Evolutionary conservation across 2,888 invertebrate genomes (phyloP).

Genomic region (Antitype chi): DNA sequence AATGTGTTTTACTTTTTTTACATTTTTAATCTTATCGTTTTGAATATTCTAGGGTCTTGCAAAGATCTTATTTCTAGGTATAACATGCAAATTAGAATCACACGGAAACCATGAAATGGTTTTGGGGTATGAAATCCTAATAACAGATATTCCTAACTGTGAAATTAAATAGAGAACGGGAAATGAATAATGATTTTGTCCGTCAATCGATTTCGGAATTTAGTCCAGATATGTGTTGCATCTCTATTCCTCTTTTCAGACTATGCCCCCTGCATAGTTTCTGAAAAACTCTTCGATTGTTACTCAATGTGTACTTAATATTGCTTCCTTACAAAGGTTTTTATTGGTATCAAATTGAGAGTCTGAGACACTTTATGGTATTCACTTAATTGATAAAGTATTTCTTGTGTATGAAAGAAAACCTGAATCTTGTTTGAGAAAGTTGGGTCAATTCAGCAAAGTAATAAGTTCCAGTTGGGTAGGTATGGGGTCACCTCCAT

Average conservation of each 20-base stretch:
- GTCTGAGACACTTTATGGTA: not conserved
- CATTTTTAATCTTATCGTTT: not conserved
- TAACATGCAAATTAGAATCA: constrained; percentile 14
- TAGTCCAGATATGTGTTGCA: not conserved
- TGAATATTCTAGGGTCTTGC: not conserved
- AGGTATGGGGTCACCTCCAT: not conserved
- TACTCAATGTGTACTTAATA: not conserved
- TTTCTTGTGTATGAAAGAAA: constrained; percentile 22
- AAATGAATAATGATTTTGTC: not conserved
- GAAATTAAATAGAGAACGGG: not conserved
- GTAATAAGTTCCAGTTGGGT: constrained; percentile 11
- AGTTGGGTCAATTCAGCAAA: constrained; percentile 16
- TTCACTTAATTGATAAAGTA: not conserved
- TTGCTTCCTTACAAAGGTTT: not conserved
- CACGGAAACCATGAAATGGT: not conserved
- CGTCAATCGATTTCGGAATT: not conserved
- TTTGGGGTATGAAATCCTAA: constrained; percentile 14
- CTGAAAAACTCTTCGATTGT: not conserved
- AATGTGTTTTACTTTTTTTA: not conserved
- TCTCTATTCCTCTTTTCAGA: not conserved
- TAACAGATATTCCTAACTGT: not conserved
- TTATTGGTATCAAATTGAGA: not conserved
- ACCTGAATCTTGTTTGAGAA: constrained; percentile 13
- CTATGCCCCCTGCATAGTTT: not conserved
- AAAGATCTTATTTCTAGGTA: not conserved